Conservation (phyloP, 2,113 vertebrate species). For the Cynoglossus semilaevis region DNA sequence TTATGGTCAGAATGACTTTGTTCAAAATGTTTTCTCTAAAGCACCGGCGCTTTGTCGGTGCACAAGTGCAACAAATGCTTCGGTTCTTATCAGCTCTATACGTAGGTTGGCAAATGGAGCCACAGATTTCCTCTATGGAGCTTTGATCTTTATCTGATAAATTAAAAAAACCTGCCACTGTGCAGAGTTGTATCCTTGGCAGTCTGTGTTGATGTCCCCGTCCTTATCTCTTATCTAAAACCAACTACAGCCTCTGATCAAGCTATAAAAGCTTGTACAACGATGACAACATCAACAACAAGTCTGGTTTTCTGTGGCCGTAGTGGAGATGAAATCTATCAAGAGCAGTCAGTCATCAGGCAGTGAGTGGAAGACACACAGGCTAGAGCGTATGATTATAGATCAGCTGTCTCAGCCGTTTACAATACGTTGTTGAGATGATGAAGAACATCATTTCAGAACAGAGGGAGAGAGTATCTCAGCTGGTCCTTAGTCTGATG, state of each 20-base stretch:
- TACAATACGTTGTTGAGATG: not conserved
- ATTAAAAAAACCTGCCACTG: not conserved
- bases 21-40: no score
- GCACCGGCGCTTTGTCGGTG: no score
- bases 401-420: constrained; percentile 12
- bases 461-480: not conserved
- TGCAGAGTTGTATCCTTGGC: constrained; percentile 4
- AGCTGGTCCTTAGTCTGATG: not conserved
- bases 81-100: no score
- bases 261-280: constrained; percentile 2
- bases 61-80: no score
- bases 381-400: constrained; percentile 2
- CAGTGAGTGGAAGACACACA: not conserved
- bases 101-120: no score
- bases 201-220: constrained; percentile 26
- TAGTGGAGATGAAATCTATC: not conserved
- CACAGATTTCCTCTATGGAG: not conserved
- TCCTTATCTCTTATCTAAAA: constrained; percentile 9
- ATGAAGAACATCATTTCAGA: constrained; percentile 15
- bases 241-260: constrained; percentile 7
- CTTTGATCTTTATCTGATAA: no score
- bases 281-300: constrained; percentile 1
- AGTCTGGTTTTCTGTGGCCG: not conserved
- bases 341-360: not conserved
- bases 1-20: no score